Evolutionary conservation across 2,797 vertebrate species (phyloP).

Genomic region (Xerus rutilus): DNA sequence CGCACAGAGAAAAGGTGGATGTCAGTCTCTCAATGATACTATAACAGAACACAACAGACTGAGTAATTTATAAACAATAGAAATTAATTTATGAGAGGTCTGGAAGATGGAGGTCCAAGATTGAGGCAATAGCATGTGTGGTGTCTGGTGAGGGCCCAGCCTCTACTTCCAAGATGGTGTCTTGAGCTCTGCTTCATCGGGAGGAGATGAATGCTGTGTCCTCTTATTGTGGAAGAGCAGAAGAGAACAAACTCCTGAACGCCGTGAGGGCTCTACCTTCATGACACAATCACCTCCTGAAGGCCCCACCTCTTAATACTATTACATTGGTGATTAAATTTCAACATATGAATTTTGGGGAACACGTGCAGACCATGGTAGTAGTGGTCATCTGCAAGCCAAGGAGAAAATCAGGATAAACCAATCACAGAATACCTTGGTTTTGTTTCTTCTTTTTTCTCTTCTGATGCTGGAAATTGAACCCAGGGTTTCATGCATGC

Average conservation of each 20-base stretch:
- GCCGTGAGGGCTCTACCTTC: neutral
- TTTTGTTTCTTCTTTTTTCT: neutral
- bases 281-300: neutral
- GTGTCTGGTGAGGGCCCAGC: neutral
- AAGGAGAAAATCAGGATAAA: neutral
- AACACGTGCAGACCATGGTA: neutral
- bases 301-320: neutral
- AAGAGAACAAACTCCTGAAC: neutral
- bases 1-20: neutral
- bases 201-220: neutral
- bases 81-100: neutral
- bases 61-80: neutral
- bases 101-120: too few relatives aligned
- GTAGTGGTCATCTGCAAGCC: neutral
- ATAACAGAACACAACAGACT: neutral
- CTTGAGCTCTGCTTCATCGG: neutral
- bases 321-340: neutral
- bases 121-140: neutral
- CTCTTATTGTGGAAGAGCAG: neutral
- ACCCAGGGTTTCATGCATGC: too few relatives aligned
- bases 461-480: neutral
- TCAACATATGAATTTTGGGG: neutral
- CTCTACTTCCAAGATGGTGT: neutral
- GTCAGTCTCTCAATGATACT: neutral
- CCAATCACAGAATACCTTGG: neutral